Evolutionary conservation across 2,888 invertebrate genomes (phyloP), one percentile per base, ranked within the genome.

Genomic region (Flabesymbios commensalis): DNA sequence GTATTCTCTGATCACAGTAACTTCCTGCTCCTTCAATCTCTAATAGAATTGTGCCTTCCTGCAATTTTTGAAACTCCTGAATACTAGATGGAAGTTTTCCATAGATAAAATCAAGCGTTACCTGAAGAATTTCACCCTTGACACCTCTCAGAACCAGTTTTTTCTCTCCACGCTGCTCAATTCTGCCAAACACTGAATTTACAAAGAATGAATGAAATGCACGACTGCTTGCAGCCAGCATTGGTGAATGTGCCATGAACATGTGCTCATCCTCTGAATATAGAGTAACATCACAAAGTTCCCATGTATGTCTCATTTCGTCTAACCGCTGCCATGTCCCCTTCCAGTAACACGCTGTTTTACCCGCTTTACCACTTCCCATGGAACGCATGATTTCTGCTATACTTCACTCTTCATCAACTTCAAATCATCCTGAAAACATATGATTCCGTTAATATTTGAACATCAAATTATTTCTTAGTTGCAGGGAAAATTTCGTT

Each of bases 91-190:
- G 68, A 26, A 52, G 59, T 10, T 64, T 48, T 7, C 68, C 68
- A 28, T 68, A 68, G 29, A 68, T 65, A 42, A 68, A 68, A 47
- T 68, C 64, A 31, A 68, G 29, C 10, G 63, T 61, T n/a, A 64
- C 60, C 54, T 68, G 54, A 19, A 61, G 47, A 14, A 57, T 51
- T 14, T 61, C 61, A 0, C 53, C 32, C n/a, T n/a, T n/a, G n/a
- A n/a, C n/a, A 31, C 42, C 56, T 3, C 33, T 17, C 2, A 63
- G 43, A 10, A 60, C 22, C 39, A 59, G 3, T 26, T 53, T 33
- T 41, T 57, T 59, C 24, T 48, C 39, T 19, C n/a, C n/a, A n/a
- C n/a, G n/a, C n/a, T n/a, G n/a, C n/a, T n/a, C n/a, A n/a, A n/a
- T n/a, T n/a, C n/a, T n/a, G n/a, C n/a, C n/a, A n/a, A n/a, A n/a